phyloP scores from a whole-genome alignment of 1,140 invertebrate species.

The Penaeus chinensis region DNA sequence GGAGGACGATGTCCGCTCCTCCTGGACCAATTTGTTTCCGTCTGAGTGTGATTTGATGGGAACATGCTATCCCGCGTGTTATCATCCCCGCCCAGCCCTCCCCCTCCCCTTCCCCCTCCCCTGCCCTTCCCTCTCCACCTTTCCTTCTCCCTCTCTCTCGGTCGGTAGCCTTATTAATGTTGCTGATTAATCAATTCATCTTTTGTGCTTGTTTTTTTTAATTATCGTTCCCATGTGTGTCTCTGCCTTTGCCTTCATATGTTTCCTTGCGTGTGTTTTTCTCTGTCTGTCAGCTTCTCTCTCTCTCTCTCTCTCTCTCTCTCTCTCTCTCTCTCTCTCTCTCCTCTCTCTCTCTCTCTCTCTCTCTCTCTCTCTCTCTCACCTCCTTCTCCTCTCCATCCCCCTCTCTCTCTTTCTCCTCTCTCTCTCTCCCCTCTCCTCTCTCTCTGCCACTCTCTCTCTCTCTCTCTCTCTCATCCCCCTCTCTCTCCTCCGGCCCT shows the following conservation, averaged over 20 bases:
- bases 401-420: background rate
- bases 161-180: too few species aligned
- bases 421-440: background rate
- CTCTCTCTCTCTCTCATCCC: background rate
- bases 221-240: background rate
- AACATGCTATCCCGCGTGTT: background rate
- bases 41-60: constrained; percentile 8
- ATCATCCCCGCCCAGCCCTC: background rate
- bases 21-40: background rate
- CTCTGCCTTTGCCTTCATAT: background rate
- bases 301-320: background rate
- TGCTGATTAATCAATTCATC: too few species aligned
- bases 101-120: background rate
- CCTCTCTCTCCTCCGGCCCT: too few species aligned
- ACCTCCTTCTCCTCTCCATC: background rate
- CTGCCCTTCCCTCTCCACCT: background rate
- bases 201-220: too few species aligned
- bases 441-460: background rate
- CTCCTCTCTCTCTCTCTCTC: background rate
- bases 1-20: background rate
- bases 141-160: background rate
- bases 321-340: background rate
- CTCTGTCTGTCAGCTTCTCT: background rate
- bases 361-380: background rate
- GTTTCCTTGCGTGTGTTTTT: background rate